Conservation (phyloP, 2,113 vertebrate genomes). For the Ictidomys tridecemlineatus region DNA sequence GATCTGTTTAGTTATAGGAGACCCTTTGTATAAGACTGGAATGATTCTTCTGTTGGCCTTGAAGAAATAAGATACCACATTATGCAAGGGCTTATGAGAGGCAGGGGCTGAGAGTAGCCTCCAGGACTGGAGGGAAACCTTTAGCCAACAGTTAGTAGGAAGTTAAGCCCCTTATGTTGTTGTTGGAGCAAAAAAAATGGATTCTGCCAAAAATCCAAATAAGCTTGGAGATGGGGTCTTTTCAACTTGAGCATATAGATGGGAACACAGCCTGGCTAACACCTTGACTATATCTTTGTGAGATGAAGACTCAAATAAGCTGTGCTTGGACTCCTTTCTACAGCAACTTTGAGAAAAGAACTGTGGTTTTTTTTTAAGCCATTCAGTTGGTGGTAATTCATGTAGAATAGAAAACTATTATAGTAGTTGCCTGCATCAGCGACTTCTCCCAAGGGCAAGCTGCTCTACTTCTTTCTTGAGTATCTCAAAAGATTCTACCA, state of each 20-base stretch:
- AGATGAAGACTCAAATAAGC: background rate
- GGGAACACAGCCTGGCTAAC: background rate
- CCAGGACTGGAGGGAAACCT: background rate
- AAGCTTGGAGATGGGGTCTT: background rate
- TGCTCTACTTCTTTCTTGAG: background rate
- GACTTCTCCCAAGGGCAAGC: background rate
- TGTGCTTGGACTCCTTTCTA: background rate
- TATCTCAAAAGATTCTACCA: background rate
- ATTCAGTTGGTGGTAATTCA: background rate
- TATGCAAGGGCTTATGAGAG: background rate
- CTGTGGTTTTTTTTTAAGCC: background rate
- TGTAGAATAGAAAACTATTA: background rate
- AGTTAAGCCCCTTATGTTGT: background rate
- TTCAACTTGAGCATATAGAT: background rate
- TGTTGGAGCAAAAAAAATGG: background rate
- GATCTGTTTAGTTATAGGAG: background rate
- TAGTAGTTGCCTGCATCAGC: background rate
- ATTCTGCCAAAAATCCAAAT: background rate
- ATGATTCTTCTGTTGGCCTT: background rate
- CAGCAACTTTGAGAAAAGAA: background rate
- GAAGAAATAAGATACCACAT: background rate
- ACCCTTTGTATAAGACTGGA: background rate
- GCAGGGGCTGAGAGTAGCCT: background rate
- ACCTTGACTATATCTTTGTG: too few relatives aligned
- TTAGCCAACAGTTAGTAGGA: background rate